Conservation (phyloP, 2,888 invertebrate species). For the Tenthredo livida region DNA sequence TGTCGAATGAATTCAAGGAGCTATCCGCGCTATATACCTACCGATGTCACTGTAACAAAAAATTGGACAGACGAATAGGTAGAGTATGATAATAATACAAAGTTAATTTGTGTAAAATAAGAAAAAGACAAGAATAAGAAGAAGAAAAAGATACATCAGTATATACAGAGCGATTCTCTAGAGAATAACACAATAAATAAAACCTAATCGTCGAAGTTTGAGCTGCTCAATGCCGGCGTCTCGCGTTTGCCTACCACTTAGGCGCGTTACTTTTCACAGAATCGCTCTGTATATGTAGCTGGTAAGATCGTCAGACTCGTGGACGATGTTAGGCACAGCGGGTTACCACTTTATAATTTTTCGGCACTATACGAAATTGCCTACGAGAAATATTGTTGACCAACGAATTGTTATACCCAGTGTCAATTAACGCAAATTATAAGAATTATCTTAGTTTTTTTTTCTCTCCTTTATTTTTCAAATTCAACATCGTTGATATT, state of each 20-base stretch:
- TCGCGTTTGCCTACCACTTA: too few relatives aligned
- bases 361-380: slow-evolving; percentile 19
- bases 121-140: background rate
- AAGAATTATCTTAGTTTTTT: background rate
- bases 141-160: background rate
- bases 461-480: background rate
- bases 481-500: too few relatives aligned
- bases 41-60: background rate
- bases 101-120: background rate
- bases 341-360: slow-evolving; percentile 48
- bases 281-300: background rate
- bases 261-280: too few relatives aligned
- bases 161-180: too few relatives aligned
- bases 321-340: slow-evolving; percentile 45
- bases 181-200: too few relatives aligned
- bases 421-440: background rate
- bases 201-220: too few relatives aligned
- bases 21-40: too few relatives aligned
- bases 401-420: background rate
- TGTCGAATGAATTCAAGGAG: background rate
- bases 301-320: slow-evolving; percentile 17
- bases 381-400: background rate
- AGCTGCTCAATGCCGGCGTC: too few relatives aligned
- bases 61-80: too few relatives aligned
- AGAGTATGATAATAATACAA: background rate